Conservation (phyloP, 2,797 vertebrate genomes). For the Melanotaenia maccullochi region DNA sequence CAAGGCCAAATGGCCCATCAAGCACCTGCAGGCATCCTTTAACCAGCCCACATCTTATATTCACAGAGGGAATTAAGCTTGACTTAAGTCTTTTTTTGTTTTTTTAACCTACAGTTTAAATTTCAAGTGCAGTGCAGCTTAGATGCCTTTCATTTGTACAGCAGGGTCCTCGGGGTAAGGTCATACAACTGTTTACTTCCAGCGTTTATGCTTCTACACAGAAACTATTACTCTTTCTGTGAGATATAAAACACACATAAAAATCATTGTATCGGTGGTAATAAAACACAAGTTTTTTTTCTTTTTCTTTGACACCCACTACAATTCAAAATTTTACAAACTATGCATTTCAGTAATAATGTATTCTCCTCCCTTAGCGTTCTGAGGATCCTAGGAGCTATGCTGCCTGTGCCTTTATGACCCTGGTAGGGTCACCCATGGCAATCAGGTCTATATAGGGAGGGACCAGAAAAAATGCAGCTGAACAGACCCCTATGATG, state of each 20-base stretch:
- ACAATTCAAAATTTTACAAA: background rate
- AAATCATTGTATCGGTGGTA: too few relatives aligned
- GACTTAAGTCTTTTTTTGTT: conserved; percentile 13
- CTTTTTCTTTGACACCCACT: background rate
- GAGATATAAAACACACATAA: too few relatives aligned
- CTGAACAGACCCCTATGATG: too few relatives aligned
- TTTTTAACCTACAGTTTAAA: conserved; percentile 2
- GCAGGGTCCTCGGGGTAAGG: background rate
- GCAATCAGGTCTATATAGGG: too few relatives aligned
- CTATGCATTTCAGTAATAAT: background rate
- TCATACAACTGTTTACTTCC: background rate
- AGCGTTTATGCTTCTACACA: background rate
- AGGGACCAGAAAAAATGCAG: too few relatives aligned
- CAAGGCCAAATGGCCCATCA: conserved; percentile 51
- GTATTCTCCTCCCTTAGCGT: too few relatives aligned
- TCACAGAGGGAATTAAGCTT: background rate
- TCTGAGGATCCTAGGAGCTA: too few relatives aligned
- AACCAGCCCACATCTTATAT: conserved; percentile 32
- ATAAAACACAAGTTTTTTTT: too few relatives aligned
- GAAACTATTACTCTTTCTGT: too few relatives aligned
- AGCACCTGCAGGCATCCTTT: conserved; percentile 51
- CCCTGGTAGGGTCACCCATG: too few relatives aligned
- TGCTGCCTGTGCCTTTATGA: too few relatives aligned
- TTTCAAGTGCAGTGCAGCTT: background rate
- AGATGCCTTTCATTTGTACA: background rate